These are phyloP conservation scores for Turritopsis dohrnii DNA, from an alignment of 30 jellyfish, hydroid and myxozoan genomes.

Conservation along the genomic window DNA sequence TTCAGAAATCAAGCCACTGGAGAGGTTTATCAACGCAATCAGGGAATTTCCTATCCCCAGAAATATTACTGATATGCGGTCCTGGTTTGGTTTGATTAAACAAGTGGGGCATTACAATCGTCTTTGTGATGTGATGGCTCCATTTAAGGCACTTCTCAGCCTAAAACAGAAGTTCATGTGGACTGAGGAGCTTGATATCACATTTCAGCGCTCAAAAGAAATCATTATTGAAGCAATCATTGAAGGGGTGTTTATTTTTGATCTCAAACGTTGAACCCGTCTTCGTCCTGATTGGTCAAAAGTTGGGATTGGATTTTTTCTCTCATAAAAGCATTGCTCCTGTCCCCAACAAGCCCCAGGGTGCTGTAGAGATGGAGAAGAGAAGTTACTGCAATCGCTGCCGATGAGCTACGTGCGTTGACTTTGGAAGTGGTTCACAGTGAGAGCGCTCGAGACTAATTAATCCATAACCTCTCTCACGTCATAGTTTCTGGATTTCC, in stretches of 20 bases:
- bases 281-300: background rate
- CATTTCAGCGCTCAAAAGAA: background rate
- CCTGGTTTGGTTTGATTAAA: constrained; percentile 22
- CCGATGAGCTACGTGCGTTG: too few species aligned
- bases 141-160: background rate
- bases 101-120: background rate
- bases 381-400: too few species aligned
- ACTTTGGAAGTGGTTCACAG: too few species aligned
- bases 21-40: background rate
- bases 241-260: background rate
- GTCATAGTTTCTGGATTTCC: too few species aligned
- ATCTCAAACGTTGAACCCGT: background rate
- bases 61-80: background rate
- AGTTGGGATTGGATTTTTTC: background rate
- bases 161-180: background rate
- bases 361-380: background rate
- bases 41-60: background rate
- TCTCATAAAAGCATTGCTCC: background rate
- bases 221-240: background rate
- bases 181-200: background rate
- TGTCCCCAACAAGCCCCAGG: background rate
- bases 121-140: background rate
- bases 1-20: background rate
- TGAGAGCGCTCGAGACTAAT: too few species aligned
- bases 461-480: too few species aligned